Evolutionary conservation across 2,888 invertebrate genomes (phyloP), one percentile per base, ranked within the genome.

Genomic region (Apamea anceps): DNA sequence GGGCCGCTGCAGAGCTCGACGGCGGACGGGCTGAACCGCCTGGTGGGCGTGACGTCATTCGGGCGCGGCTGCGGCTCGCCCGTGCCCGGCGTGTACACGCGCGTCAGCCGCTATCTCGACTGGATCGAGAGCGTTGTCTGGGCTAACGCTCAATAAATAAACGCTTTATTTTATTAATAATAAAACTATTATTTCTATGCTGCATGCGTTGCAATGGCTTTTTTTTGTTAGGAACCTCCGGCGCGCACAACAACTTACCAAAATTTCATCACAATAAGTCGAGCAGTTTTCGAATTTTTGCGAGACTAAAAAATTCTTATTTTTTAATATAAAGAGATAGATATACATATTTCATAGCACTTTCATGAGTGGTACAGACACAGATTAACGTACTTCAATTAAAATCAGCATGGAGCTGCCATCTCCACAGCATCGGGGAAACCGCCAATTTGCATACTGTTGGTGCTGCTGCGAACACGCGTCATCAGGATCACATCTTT

Each of bases 11-110:
- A 96, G 84, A 87, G 86, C 63, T 81, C 88, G 48, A 88, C 87
- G 12, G 37, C 73, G 13, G 88, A 91, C 2, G 95, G 95, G 54
- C 88, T 91, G 82, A 95, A 94, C 90, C 91, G 93, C 3, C 81
- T 97, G 42, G 91, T 97, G 7, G 97, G 97, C 25, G 91, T 97
- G 80, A 97, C 96, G 86, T 97, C 97, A 2, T 97, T 96, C 91
- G 97, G 97, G 0, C 94, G 93, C 76, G 95, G 96, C 79, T 97
- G 97, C 91, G 97, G 95, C 48, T 93, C 94, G 2, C 85, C 92
- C 37, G 91, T 94, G 51, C 97, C 97, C 51, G 97, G 95, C 45
- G 95, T 97, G 15, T 97, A 97, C 92, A 95, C 96, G 15, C 93
- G 96, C 68, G 90, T 97, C 77, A 84, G 92, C 5, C 90, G 91